Base-by-base conservation (phyloP, 1,140 invertebrate genomes). In the Pseudomyrmex cubaensis region DNA sequence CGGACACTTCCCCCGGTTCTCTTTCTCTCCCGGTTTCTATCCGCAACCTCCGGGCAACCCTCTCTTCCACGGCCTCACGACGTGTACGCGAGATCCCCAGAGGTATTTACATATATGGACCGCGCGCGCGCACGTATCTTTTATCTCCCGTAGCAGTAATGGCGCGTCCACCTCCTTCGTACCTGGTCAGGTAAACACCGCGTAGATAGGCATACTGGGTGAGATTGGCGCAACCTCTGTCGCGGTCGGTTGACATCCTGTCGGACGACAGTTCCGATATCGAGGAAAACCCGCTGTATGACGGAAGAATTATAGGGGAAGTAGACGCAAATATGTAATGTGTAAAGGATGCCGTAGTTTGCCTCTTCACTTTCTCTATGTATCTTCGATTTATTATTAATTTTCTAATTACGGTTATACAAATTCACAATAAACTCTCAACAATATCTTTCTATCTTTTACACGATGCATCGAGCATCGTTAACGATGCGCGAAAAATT, bases 41-140 rank as follows among this genome's bases (percentile, higher is more conserved):
- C 73, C 74, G 35, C 35, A 80, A 66, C 85, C 75, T 77, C 62
- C 59, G 54, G 85, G 69, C 86, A 87, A 87, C 86, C 84, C 78
- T 83, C 87, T 89, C 78, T 70, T 84, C 78, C 52, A 78, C 77
- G 85, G 72, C 64, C 72, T 62, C 82, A 84, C 83, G 87, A 87
- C 89, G 88, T 86, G 90, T 92, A 92, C 92, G 90, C 90, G 87
- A 90, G 92, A 91, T 92, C 91, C 91, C 89, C 88, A 84, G 84
- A 92, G 91, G 91, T 94, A 93, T 94, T 94, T 94, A 94, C 92
- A 94, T 93, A 93, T 93, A 94, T 93, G 91, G 92, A 90, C 91
- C 90, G 88, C 89, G 77, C 84, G 86, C 70, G 82, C 83, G 86
- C 87, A 87, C 85, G 86, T 92, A 92, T 92, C 91, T 92, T 92